A percentile compares a stretch with the other conserved stretches of the same genome.
Conservation (phyloP, 2,113 vertebrate species). For the Thermophis baileyi region DNA sequence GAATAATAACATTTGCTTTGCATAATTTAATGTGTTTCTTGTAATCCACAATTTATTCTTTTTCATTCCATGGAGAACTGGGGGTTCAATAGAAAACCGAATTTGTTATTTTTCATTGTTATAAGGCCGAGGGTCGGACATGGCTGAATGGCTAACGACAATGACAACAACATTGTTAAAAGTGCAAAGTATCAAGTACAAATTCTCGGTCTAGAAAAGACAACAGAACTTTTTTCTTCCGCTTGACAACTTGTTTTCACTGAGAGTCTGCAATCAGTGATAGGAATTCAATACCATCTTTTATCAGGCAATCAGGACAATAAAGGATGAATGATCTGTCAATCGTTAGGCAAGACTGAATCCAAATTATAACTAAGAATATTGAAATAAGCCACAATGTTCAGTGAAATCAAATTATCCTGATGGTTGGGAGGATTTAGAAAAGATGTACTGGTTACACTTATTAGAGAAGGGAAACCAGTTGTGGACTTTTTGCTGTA, state of each 20-base stretch:
- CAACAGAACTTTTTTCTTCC: background rate
- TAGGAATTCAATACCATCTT: conserved; percentile 1
- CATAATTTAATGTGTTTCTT: background rate
- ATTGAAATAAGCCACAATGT: too few relatives aligned
- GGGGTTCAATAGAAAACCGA: background rate
- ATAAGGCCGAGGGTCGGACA: too few relatives aligned
- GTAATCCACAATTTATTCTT: background rate
- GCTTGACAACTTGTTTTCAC: background rate
- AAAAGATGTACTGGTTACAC: too few relatives aligned
- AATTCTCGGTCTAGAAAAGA: background rate
- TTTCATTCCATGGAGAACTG: background rate
- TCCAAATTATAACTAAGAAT: background rate
- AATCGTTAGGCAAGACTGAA: background rate
- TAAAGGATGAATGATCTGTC: background rate
- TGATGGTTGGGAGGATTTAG: too few relatives aligned
- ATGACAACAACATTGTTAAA: background rate
- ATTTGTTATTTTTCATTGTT: background rate
- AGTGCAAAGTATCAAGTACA: background rate
- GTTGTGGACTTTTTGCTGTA: too few relatives aligned
- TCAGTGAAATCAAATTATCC: too few relatives aligned
- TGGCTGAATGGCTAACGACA: too few relatives aligned
- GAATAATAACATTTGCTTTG: background rate
- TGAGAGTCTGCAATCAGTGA: background rate
- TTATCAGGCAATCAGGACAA: conserved; percentile 1
- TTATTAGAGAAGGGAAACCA: too few relatives aligned